phyloP scores from a whole-genome alignment of 2,113 vertebrate species.

The Elanoides forficatus region DNA sequence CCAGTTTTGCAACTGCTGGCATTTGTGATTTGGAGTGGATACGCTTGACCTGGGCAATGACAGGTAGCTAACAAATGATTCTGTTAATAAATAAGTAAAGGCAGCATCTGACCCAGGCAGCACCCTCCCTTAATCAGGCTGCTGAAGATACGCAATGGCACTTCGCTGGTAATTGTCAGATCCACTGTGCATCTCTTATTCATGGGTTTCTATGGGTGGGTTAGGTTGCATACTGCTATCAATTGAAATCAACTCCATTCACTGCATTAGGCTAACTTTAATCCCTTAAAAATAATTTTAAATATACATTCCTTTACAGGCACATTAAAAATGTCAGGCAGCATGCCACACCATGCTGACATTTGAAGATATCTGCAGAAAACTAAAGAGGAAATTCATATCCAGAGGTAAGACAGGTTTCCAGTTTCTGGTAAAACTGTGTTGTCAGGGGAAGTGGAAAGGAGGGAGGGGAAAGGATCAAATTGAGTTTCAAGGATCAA shows the following conservation, averaged over 20 bases:
- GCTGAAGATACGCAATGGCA: background rate
- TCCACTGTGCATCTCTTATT: background rate
- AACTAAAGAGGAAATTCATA: background rate
- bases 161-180: background rate
- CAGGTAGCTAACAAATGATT: background rate
- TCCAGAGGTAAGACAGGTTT: background rate
- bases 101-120: background rate
- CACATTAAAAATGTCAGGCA: background rate
- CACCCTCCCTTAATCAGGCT: background rate
- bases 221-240: background rate
- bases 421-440: background rate
- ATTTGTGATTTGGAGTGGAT: background rate
- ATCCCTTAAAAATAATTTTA: background rate
- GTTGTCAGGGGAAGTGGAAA: background rate
- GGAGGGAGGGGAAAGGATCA: background rate
- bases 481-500: conserved; percentile 25
- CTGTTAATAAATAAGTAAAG: background rate
- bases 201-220: background rate
- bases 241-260: background rate
- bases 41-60: background rate
- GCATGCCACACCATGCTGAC: background rate
- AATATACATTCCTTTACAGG: background rate
- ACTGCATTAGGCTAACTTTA: background rate
- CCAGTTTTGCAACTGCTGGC: background rate
- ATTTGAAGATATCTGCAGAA: background rate